Evolutionary conservation across 2,888 invertebrate genomes (phyloP).

Genomic region (Chrysolina oricalcia): DNA sequence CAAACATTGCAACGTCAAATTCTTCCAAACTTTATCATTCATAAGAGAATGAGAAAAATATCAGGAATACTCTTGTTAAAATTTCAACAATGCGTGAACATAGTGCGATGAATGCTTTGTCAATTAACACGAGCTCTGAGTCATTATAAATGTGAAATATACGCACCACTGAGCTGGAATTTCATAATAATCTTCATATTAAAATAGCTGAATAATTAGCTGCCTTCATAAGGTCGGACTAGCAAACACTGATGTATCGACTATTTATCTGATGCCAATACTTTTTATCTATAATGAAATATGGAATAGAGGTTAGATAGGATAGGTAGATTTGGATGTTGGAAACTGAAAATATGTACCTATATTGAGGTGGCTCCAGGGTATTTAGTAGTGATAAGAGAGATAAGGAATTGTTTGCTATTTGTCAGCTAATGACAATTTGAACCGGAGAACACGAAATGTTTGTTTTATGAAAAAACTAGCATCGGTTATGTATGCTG

Average conservation of each 20-base stretch:
- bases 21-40: slow-evolving; percentile 9
- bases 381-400: too few species aligned
- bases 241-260: background rate
- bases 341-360: too few species aligned
- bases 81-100: slow-evolving; percentile 39
- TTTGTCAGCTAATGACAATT: too few species aligned
- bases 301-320: too few species aligned
- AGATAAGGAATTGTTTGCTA: too few species aligned
- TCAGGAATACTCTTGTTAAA: slow-evolving; percentile 26
- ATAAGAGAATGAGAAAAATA: slow-evolving; percentile 1
- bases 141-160: slow-evolving; percentile 42
- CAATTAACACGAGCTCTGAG: slow-evolving; percentile 56
- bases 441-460: too few species aligned
- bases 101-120: slow-evolving; percentile 52
- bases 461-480: too few species aligned
- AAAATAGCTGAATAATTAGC: slow-evolving; percentile 33
- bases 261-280: background rate
- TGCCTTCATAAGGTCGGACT: slow-evolving; percentile 8
- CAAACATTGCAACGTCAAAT: background rate
- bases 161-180: slow-evolving; percentile 42
- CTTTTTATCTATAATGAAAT: background rate
- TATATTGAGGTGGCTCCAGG: too few species aligned
- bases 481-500: too few species aligned
- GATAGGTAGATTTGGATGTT: too few species aligned
- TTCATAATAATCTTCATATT: slow-evolving; percentile 42